Evolutionary conservation across 2,113 vertebrate species (phyloP).

Genomic region (Rhegmatorhina hoffmannsi): DNA sequence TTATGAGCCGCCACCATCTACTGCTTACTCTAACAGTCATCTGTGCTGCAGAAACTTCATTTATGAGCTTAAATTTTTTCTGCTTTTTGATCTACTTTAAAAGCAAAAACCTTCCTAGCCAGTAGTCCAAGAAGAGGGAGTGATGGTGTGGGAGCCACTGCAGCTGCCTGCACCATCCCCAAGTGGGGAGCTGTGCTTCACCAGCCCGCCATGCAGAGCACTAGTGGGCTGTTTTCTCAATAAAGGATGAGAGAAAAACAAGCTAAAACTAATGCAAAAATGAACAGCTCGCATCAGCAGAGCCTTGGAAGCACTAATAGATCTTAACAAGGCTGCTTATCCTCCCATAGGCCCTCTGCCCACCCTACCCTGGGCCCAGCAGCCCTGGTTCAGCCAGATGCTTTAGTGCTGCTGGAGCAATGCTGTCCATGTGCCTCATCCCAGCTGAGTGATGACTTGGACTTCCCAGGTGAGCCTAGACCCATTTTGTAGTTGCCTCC

Average conservation of each 20-base stretch:
- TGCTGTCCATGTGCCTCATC: rapidly evolving
- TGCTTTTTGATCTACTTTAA: not conserved
- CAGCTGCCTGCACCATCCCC: not conserved
- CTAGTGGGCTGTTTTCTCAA: rapidly evolving
- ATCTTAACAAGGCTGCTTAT: not conserved
- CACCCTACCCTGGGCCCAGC: not conserved
- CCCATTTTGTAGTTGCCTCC: rapidly evolving
- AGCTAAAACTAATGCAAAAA: not conserved
- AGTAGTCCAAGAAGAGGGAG: not conserved
- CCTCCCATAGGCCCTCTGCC: not conserved
- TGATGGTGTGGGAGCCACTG: not conserved
- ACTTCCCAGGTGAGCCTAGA: not conserved
- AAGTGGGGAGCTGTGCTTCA: not conserved
- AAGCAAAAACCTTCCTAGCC: not conserved
- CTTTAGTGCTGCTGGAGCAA: not conserved
- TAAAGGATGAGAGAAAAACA: not conserved
- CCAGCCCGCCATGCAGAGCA: rapidly evolving
- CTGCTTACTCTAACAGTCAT: not conserved
- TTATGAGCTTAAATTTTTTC: not conserved
- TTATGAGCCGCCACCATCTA: too few relatives aligned
- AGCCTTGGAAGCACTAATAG: not conserved
- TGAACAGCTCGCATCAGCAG: not conserved
- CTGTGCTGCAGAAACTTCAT: not conserved
- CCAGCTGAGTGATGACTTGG: rapidly evolving
- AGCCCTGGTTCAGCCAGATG: rapidly evolving